Evolutionary conservation across 2,888 invertebrate genomes (phyloP).

Genomic region (Agonopterix arenella): DNA sequence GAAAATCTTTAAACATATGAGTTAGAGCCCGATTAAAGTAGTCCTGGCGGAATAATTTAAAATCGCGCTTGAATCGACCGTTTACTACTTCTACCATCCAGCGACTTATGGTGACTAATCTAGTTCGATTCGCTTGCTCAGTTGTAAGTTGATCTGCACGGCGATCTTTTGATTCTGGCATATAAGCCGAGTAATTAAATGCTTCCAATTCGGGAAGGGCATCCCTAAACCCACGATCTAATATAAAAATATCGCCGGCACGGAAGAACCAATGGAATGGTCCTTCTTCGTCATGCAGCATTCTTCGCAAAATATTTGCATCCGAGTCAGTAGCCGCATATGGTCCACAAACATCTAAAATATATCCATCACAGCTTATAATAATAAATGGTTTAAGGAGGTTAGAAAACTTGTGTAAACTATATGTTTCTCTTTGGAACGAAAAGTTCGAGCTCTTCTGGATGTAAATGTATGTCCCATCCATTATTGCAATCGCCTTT

Average conservation of each 20-base stretch:
- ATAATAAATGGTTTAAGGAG: slow-evolving; percentile 8
- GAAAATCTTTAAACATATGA: background rate
- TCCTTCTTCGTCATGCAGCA: background rate
- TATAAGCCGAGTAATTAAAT: background rate
- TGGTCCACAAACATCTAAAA: slow-evolving; percentile 11
- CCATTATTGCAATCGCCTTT: slow-evolving; percentile 4
- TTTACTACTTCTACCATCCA: slow-evolving; percentile 9
- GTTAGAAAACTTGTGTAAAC: slow-evolving; percentile 7
- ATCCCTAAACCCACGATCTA: slow-evolving; percentile 1
- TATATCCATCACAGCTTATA: slow-evolving; percentile 7
- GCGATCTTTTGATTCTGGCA: background rate
- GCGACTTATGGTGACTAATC: slow-evolving; percentile 6
- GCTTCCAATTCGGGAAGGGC: background rate
- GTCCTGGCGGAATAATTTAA: background rate
- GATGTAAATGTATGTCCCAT: slow-evolving; percentile 6
- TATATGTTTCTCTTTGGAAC: slow-evolving; percentile 5
- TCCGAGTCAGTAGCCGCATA: slow-evolving; percentile 4
- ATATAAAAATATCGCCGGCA: background rate
- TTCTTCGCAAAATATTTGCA: background rate
- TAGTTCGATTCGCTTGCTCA: background rate
- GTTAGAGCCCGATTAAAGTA: background rate
- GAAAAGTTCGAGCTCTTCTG: slow-evolving; percentile 5
- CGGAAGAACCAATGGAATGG: background rate
- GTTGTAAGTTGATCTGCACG: slow-evolving; percentile 1
- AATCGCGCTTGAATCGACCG: background rate